phyloP scores from a whole-genome alignment of 1,140 invertebrate genomes.

The Trypoxylus dichotomus region DNA sequence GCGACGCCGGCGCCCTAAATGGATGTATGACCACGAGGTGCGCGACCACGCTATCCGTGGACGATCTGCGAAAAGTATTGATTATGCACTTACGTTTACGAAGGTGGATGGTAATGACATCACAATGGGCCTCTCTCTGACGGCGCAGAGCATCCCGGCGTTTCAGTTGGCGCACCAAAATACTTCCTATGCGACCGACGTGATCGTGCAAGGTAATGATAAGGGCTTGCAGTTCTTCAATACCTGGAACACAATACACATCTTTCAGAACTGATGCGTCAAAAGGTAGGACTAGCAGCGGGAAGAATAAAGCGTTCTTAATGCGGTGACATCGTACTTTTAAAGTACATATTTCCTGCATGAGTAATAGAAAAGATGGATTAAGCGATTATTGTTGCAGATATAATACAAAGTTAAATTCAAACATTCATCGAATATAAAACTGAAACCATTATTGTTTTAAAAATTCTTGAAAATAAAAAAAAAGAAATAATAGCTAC shows the following conservation, averaged over 20 bases:
- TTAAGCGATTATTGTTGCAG: too few species aligned
- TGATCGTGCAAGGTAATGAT: conserved; percentile 33
- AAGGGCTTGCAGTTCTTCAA: conserved; percentile 33
- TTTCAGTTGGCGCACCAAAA: conserved; percentile 49
- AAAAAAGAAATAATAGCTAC: too few species aligned
- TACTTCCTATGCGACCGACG: conserved; percentile 37
- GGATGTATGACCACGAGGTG: neutral
- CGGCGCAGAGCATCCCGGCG: conserved; percentile 51
- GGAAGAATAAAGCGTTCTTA: neutral
- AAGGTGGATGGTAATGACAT: conserved; percentile 47
- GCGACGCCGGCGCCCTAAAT: neutral
- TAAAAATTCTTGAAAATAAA: too few species aligned
- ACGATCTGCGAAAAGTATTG: conserved; percentile 31
- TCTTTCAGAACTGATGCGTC: neutral
- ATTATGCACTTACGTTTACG: conserved; percentile 45
- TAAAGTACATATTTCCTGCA: too few species aligned
- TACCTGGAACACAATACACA: conserved; percentile 27
- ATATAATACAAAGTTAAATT: too few species aligned
- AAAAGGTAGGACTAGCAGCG: neutral
- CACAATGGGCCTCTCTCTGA: conserved; percentile 47
- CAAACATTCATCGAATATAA: too few species aligned
- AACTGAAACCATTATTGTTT: too few species aligned
- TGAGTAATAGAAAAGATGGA: too few species aligned
- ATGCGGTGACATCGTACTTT: neutral
- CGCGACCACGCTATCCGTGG: conserved; percentile 8